phyloP scores from a whole-genome alignment of 2,113 vertebrate genomes.

The Rhinoderma darwinii region DNA sequence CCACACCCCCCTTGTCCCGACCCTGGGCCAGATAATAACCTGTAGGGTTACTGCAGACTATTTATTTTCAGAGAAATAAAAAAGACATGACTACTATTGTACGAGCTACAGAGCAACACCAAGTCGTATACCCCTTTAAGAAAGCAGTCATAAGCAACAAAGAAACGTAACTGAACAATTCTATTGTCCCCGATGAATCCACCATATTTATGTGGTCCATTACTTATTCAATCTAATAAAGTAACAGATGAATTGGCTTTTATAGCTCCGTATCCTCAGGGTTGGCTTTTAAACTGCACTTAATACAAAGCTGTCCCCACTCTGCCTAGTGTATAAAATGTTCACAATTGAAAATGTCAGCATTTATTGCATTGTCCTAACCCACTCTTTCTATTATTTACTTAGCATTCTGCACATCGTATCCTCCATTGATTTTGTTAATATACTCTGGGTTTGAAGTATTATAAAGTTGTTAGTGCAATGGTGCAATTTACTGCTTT shows the following conservation, averaged over 20 bases:
- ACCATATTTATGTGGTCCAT: constrained; percentile 56
- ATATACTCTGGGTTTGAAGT: constrained; percentile 29
- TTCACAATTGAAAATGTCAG: constrained; percentile 45
- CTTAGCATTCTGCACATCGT: constrained; percentile 28
- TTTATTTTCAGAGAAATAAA: not conserved
- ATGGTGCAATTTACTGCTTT: not conserved
- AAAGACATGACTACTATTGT: not conserved
- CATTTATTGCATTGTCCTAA: constrained; percentile 55
- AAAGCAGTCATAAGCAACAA: not conserved
- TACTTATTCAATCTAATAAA: constrained; percentile 59
- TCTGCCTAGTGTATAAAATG: constrained; percentile 55
- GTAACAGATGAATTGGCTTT: constrained; percentile 57
- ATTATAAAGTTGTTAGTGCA: not conserved
- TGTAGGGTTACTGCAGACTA: not conserved
- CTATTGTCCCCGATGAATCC: constrained; percentile 10
- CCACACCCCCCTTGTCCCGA: too few species aligned
- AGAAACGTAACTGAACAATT: constrained; percentile 10
- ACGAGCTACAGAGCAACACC: too few species aligned
- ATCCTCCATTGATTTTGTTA: constrained; percentile 43
- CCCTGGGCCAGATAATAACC: too few species aligned
- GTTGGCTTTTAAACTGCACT: constrained; percentile 53
- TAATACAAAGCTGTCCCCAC: constrained; percentile 51
- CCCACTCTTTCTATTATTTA: constrained; percentile 27
- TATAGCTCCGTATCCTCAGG: constrained; percentile 53
- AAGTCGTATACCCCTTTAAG: not conserved